These are phyloP conservation scores for Aegotheles bennettii DNA, from an alignment of 2,113 vertebrate species.

Conservation along the genomic window DNA sequence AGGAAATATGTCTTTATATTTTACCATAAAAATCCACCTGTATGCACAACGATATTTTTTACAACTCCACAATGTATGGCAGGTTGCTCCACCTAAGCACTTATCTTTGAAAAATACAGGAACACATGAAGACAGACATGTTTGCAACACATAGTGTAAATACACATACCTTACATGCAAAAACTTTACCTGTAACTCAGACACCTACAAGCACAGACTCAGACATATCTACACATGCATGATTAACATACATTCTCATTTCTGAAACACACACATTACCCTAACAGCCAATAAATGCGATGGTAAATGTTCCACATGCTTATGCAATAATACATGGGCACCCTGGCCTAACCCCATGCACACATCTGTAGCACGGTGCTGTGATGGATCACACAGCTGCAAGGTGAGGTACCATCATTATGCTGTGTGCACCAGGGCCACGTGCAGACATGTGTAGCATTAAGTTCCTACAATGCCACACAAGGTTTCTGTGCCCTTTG, in stretches of 20 bases:
- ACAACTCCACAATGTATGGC: not conserved
- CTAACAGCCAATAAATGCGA: not conserved
- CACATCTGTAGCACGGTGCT: not conserved
- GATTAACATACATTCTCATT: not conserved
- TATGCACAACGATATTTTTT: not conserved
- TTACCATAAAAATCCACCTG: not conserved
- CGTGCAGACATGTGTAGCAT: rapidly evolving
- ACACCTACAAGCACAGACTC: not conserved
- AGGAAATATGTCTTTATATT: not conserved
- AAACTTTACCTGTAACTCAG: not conserved
- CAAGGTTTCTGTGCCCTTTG: not conserved
- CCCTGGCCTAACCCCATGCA: not conserved
- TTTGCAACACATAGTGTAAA: not conserved
- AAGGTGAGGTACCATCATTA: not conserved
- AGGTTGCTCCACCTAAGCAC: not conserved
- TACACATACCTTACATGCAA: not conserved
- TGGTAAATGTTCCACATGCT: rapidly evolving
- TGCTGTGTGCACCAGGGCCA: not conserved
- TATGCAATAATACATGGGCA: not conserved
- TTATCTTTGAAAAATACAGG: not conserved
- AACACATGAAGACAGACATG: not conserved
- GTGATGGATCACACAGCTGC: not conserved
- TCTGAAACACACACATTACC: not conserved
- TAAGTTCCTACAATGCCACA: not conserved
- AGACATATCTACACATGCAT: not conserved